Percentiles rank a stretch among this genome's conserved stretches.
phyloP scores from a whole-genome alignment of 2,888 invertebrate species.

The Caenorhabditis sp. region DNA sequence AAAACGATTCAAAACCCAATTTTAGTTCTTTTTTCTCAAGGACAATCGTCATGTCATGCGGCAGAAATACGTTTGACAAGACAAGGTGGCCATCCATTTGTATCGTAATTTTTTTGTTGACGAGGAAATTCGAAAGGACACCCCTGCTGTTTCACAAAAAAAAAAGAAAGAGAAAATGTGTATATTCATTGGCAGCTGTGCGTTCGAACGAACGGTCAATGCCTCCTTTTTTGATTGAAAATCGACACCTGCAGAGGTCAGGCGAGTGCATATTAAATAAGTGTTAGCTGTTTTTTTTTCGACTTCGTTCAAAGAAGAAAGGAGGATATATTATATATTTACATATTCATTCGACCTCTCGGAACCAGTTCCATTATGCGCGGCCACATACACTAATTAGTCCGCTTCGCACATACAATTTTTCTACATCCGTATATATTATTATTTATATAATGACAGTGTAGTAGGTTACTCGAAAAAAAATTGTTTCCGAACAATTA shows the following conservation, averaged over 20 bases:
- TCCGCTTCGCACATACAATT: background rate
- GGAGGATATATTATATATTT: too few species aligned
- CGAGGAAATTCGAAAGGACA: too few species aligned
- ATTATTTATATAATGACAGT: background rate
- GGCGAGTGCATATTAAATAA: background rate
- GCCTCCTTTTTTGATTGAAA: background rate
- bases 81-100: too few species aligned
- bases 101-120: too few species aligned
- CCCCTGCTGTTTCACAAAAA: too few species aligned
- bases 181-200: background rate
- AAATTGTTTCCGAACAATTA: too few species aligned
- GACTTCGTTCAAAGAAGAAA: background rate
- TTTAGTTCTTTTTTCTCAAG: background rate
- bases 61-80: background rate
- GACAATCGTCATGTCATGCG: background rate
- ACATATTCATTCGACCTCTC: background rate
- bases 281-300: background rate
- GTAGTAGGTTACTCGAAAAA: background rate
- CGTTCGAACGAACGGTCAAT: too few species aligned
- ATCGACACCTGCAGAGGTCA: background rate
- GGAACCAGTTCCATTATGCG: background rate
- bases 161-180: background rate
- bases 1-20: too few species aligned
- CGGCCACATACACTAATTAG: background rate
- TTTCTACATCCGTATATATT: background rate